Conservation (phyloP, 2,797 vertebrate genomes). For the Sebastiscus tertius region DNA sequence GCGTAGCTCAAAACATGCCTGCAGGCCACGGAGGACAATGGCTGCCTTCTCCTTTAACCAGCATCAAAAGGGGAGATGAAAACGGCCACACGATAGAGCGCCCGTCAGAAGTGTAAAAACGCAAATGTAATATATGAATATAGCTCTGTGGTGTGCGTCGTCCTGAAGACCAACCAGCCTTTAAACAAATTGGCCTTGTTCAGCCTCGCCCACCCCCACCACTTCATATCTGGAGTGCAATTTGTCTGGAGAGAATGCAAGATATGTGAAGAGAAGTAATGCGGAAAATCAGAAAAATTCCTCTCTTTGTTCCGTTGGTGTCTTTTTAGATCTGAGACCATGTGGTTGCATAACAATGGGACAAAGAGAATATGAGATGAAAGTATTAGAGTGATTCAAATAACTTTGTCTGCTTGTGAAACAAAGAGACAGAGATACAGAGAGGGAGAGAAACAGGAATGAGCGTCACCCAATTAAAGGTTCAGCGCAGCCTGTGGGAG, state of each 20-base stretch:
- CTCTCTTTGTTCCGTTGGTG: constrained; percentile 62
- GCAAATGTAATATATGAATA: constrained; percentile 85
- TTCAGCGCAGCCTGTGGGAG: constrained; percentile 65
- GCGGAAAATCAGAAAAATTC: constrained; percentile 50
- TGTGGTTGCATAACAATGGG: constrained; percentile 77
- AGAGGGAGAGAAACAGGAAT: constrained; percentile 49
- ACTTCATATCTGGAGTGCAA: constrained; percentile 60
- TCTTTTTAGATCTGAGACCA: constrained; percentile 71
- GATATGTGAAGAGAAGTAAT: constrained; percentile 58
- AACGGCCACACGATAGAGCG: constrained; percentile 82
- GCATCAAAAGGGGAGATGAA: constrained; percentile 88
- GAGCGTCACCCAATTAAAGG: constrained; percentile 76
- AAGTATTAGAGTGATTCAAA: constrained; percentile 81
- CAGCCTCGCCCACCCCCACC: constrained; percentile 25
- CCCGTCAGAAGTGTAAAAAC: constrained; percentile 87
- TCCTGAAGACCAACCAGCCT: constrained; percentile 61
- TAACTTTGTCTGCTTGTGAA: constrained; percentile 74
- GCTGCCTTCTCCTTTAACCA: constrained; percentile 86
- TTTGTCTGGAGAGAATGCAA: constrained; percentile 60
- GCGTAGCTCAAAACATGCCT: constrained; percentile 87
- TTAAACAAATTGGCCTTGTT: constrained; percentile 78
- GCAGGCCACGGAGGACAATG: constrained; percentile 88
- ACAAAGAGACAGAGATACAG: constrained; percentile 40
- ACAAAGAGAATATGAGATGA: constrained; percentile 86
- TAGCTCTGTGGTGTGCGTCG: constrained; percentile 71